A percentile compares a stretch with the other conserved stretches of the same genome.
These are phyloP conservation scores for Labeo catla DNA, from an alignment of 2,113 vertebrate genomes.

Conservation along the genomic window DNA sequence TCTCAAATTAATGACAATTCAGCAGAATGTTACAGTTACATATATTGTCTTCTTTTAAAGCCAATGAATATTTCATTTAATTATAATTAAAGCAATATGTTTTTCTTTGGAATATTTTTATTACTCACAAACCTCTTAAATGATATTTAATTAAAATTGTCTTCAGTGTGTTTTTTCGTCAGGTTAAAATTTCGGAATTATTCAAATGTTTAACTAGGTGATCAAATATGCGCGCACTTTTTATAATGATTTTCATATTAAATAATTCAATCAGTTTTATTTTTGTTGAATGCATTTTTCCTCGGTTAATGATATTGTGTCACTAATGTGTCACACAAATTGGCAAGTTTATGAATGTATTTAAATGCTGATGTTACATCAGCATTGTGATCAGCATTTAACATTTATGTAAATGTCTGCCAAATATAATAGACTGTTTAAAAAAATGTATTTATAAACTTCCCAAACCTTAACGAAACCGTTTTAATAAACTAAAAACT, in stretches of 20 bases:
- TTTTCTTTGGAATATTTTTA: neutral
- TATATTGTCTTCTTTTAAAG: neutral
- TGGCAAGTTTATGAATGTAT: neutral
- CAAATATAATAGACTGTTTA: neutral
- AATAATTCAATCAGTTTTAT: neutral
- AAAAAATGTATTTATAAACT: neutral
- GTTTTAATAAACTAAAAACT: neutral
- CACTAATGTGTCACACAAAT: neutral
- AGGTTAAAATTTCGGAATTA: neutral
- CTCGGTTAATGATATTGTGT: neutral
- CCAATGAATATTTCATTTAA: neutral
- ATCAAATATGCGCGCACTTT: neutral
- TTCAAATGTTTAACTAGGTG: neutral
- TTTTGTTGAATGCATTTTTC: neutral
- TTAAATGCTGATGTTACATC: neutral
- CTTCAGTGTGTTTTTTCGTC: neutral
- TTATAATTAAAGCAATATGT: neutral
- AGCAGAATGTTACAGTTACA: neutral
- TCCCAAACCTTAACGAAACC: neutral
- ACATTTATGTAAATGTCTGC: neutral
- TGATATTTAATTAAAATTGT: neutral
- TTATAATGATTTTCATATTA: neutral
- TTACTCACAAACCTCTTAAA: neutral
- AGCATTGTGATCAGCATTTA: too few species aligned
- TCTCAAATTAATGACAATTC: slow-evolving; percentile 28